Evolutionary conservation across 2,888 invertebrate species (phyloP).

Genomic region (Metallyticus violacea): DNA sequence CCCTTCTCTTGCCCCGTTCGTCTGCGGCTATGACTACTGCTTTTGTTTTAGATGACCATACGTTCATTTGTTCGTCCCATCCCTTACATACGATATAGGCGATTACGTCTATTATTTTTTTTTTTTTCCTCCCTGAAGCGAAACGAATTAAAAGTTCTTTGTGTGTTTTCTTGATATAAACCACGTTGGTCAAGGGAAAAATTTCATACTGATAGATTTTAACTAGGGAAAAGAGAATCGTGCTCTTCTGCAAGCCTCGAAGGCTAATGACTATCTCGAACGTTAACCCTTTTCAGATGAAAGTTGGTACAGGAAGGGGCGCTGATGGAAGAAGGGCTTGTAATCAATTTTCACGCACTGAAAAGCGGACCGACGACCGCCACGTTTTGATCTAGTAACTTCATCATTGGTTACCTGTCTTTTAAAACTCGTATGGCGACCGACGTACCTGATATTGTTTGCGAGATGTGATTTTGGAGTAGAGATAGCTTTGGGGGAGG

Average conservation of each 20-base stretch:
- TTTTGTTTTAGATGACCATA: slow-evolving; percentile 11
- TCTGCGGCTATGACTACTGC: slow-evolving; percentile 8
- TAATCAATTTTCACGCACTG: slow-evolving; percentile 9
- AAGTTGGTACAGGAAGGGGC: neutral
- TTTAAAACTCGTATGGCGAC: neutral
- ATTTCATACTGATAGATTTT: slow-evolving; percentile 7
- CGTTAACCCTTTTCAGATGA: neutral
- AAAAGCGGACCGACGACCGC: neutral
- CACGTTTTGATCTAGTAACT: slow-evolving; percentile 3
- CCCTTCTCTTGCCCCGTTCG: neutral
- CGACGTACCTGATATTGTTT: neutral
- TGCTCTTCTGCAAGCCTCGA: neutral
- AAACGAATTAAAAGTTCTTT: slow-evolving; percentile 7
- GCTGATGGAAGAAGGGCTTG: neutral
- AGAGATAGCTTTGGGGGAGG: neutral
- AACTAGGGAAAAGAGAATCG: neutral
- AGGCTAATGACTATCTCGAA: slow-evolving; percentile 14
- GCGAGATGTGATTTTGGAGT: neutral
- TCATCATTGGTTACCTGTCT: neutral
- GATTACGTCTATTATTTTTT: slow-evolving; percentile 12
- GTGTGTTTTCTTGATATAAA: slow-evolving; percentile 16
- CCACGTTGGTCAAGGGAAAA: neutral
- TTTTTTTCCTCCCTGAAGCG: neutral
- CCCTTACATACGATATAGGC: neutral
- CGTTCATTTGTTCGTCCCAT: slow-evolving; percentile 3